Evolutionary conservation across 2,797 vertebrate species (phyloP).

Genomic region (Cyclura pinguis): DNA sequence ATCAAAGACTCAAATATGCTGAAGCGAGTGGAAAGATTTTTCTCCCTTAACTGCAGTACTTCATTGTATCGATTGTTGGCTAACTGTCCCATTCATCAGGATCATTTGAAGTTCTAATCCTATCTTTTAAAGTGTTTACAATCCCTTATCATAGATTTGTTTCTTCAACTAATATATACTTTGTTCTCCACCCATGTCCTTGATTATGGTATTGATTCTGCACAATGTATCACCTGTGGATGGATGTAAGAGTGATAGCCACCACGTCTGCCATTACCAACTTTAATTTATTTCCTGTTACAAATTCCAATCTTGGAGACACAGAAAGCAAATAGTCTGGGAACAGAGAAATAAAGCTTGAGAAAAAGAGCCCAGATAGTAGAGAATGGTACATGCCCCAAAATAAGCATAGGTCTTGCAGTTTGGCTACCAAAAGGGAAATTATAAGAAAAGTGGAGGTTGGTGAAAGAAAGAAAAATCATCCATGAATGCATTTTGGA

Average conservation of each 20-base stretch:
- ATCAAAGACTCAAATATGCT: neutral
- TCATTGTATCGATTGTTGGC: constrained; percentile 24
- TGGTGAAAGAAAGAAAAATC: no score
- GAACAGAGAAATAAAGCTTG: neutral
- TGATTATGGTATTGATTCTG: constrained; percentile 30
- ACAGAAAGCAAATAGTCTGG: neutral
- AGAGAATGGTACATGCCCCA: neutral
- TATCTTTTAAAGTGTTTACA: constrained; percentile 25
- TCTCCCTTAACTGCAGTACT: constrained; percentile 1
- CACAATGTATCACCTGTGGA: neutral
- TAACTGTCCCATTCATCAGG: constrained; percentile 24
- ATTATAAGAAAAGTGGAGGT: no score
- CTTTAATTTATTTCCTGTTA: constrained; percentile 18
- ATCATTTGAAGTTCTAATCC: constrained; percentile 22
- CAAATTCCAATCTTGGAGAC: neutral
- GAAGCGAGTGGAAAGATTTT: constrained; percentile 9
- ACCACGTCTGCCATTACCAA: neutral
- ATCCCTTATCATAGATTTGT: constrained; percentile 20
- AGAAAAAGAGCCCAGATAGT: neutral
- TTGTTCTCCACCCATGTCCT: constrained; percentile 11
- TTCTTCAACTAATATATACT: constrained; percentile 24
- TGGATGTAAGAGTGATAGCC: neutral
- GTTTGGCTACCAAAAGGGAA: no score
- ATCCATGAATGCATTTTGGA: no score
- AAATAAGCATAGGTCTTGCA: neutral